A percentile compares a stretch with the other conserved stretches of the same genome.
Evolutionary conservation across 2,888 invertebrate species (phyloP).

Genomic region (Drosophila maculinotata): DNA sequence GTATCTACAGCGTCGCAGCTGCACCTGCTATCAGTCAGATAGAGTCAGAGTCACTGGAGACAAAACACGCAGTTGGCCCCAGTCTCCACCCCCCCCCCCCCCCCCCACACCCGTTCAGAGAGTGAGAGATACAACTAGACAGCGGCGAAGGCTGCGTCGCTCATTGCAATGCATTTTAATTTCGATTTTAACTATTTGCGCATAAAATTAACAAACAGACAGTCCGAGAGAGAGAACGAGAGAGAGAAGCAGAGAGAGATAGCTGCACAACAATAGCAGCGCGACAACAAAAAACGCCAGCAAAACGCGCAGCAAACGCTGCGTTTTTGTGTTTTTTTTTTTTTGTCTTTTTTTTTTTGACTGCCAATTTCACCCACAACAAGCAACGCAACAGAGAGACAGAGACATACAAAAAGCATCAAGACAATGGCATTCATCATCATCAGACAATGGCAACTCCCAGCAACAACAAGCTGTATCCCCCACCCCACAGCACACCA

Average conservation of each 20-base stretch:
- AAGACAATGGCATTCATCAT: conserved; percentile 60
- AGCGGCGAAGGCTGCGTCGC: too few species aligned
- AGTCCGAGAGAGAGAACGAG: not conserved
- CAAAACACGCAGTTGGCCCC: too few species aligned
- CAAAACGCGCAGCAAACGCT: conserved; percentile 40
- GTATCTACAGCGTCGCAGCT: conserved; percentile 23
- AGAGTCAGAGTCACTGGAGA: too few species aligned
- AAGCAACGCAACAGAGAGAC: conserved; percentile 28
- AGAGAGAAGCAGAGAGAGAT: not conserved
- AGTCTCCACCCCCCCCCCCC: not conserved
- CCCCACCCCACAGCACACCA: not conserved
- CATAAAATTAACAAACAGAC: conserved; percentile 55
- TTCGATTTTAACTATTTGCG: conserved; percentile 67
- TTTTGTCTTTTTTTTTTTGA: conserved; percentile 19
- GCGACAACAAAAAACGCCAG: conserved; percentile 39
- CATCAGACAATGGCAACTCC: conserved; percentile 48
- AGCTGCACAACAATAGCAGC: conserved; percentile 21
- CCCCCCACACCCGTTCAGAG: not conserved
- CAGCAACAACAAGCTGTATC: conserved; percentile 7
- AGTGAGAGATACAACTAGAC: conserved; percentile 7
- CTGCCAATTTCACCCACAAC: conserved; percentile 74
- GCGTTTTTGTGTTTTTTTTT: conserved; percentile 8
- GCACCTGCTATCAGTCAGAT: conserved; percentile 8
- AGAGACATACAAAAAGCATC: conserved; percentile 21
- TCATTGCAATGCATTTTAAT: conserved; percentile 66